phyloP scores from a whole-genome alignment of 2,888 invertebrate genomes.

The Leuctra nigra region DNA sequence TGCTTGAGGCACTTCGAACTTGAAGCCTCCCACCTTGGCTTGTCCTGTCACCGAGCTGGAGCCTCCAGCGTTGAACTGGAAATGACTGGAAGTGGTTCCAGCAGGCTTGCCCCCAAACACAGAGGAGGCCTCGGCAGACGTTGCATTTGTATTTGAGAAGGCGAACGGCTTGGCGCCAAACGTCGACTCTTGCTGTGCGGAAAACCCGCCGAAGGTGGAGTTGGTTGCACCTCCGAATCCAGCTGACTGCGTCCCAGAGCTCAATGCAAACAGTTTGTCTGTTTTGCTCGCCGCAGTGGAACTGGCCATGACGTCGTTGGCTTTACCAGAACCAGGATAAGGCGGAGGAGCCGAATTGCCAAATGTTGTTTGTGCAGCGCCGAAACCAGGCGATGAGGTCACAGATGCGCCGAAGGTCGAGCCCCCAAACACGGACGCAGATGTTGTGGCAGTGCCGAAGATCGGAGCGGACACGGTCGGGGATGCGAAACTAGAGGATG shows the following conservation, averaged over 20 bases:
- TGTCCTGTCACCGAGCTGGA: neutral
- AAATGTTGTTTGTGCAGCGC: neutral
- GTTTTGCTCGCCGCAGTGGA: no score
- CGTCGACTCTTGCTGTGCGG: no score
- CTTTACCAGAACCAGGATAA: no score
- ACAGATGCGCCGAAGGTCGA: no score
- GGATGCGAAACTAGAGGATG: neutral
- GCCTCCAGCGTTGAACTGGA: neutral
- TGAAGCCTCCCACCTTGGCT: neutral
- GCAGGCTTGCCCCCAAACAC: neutral
- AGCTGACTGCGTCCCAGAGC: no score
- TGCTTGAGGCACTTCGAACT: neutral
- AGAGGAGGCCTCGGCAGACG: no score
- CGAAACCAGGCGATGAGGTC: neutral
- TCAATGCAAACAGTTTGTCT: no score
- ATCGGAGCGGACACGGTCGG: neutral
- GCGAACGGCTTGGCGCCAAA: neutral
- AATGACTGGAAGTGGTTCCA: neutral
- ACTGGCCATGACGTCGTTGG: no score
- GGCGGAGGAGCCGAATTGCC: no score
- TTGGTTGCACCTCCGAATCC: no score
- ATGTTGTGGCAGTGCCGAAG: neutral
- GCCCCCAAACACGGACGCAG: neutral
- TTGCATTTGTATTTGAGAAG: no score
- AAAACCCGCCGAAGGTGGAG: no score